phyloP scores from a whole-genome alignment of 2,113 vertebrate genomes.

The Nesoenas mayeri region DNA sequence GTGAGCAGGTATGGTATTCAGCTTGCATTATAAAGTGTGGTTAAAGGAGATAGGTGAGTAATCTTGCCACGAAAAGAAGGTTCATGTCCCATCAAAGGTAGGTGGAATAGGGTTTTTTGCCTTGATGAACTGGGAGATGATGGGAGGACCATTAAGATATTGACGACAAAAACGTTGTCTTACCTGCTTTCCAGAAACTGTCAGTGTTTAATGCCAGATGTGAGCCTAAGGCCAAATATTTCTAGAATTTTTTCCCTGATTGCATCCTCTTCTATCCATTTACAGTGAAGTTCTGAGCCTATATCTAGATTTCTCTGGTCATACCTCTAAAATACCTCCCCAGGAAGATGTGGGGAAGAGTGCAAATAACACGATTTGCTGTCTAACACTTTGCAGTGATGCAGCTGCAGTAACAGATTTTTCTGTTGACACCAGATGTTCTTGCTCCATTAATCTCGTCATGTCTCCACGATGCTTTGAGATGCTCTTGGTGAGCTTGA shows the following conservation, averaged over 20 bases:
- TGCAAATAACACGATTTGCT: not conserved
- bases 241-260: not conserved
- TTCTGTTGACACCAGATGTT: not conserved
- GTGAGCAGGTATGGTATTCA: not conserved
- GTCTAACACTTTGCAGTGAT: not conserved
- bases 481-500: not conserved
- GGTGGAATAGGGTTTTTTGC: not conserved
- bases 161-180: not conserved
- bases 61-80: not conserved
- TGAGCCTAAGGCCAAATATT: not conserved
- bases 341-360: not conserved
- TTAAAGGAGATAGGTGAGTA: not conserved
- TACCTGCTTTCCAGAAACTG: not conserved
- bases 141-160: not conserved
- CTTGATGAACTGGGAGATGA: not conserved
- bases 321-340: not conserved
- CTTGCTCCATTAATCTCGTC: not conserved
- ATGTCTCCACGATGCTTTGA: not conserved
- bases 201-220: not conserved
- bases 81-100: not conserved
- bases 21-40: not conserved
- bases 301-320: accelerated
- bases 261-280: not conserved
- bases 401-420: not conserved
- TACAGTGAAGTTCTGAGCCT: not conserved